Conservation (phyloP, 1,140 invertebrate genomes). For the Phocides pigmalion region DNA sequence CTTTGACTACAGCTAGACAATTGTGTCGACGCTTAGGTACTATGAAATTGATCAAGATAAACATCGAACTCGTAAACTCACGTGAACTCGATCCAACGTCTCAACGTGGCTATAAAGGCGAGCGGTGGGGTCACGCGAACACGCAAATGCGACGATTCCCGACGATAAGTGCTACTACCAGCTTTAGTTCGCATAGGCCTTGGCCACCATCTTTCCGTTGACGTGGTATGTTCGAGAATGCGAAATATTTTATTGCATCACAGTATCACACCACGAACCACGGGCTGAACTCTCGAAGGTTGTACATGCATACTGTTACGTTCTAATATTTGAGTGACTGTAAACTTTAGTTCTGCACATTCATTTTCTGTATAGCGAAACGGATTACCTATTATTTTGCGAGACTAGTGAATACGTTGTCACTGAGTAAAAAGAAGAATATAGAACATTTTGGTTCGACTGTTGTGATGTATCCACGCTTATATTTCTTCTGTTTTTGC, state of each 20-base stretch:
- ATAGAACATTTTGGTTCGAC: too few relatives aligned
- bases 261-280: constrained; percentile 10
- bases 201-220: constrained; percentile 13
- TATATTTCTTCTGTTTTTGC: too few relatives aligned
- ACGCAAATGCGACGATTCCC: constrained; percentile 25
- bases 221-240: constrained; percentile 20
- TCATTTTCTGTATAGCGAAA: neutral
- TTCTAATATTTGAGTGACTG: constrained; percentile 28
- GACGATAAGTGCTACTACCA: constrained; percentile 18
- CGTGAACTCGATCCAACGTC: constrained; percentile 46
- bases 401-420: neutral
- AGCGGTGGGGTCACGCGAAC: constrained; percentile 47
- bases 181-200: constrained; percentile 19
- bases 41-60: constrained; percentile 47
- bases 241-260: constrained; percentile 22
- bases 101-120: constrained; percentile 44
- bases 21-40: constrained; percentile 21
- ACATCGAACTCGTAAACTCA: constrained; percentile 50
- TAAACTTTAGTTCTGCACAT: neutral
- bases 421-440: too few relatives aligned
- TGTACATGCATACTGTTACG: constrained; percentile 18
- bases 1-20: constrained; percentile 26
- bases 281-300: constrained; percentile 25
- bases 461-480: too few relatives aligned
- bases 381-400: neutral